Evolutionary conservation across 1,140 invertebrate species (phyloP).

Genomic region (Anagrus nilaparvatae): DNA sequence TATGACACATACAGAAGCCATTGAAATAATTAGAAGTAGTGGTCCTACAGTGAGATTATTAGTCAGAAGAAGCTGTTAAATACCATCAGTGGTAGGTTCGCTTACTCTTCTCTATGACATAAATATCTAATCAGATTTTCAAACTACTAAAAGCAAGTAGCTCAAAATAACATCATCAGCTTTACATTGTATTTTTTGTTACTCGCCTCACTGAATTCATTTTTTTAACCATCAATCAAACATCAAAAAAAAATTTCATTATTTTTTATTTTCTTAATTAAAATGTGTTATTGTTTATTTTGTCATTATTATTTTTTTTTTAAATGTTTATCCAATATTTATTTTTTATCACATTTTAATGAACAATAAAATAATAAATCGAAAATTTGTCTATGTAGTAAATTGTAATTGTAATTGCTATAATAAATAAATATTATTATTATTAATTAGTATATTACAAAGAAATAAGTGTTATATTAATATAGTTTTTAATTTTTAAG

Average conservation of each 20-base stretch:
- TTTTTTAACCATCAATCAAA: too few species aligned
- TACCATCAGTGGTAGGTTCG: conserved; percentile 41
- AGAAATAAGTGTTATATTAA: too few species aligned
- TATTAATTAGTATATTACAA: too few species aligned
- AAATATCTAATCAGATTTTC: conserved; percentile 35
- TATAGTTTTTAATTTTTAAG: too few species aligned
- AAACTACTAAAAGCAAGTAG: conserved; percentile 19
- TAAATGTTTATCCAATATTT: too few species aligned
- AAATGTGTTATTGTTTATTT: neutral
- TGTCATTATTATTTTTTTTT: neutral
- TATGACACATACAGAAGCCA: conserved; percentile 74
- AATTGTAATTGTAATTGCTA: too few species aligned
- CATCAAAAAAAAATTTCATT: conserved; percentile 4
- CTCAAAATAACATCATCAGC: conserved; percentile 22
- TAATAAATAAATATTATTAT: too few species aligned
- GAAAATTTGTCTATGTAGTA: too few species aligned
- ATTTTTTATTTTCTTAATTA: conserved; percentile 4
- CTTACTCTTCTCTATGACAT: conserved; percentile 40
- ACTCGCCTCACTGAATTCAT: too few species aligned
- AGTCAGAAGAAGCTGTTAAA: conserved; percentile 51
- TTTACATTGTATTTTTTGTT: neutral
- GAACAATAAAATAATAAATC: too few species aligned
- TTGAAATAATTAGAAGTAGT: conserved; percentile 66
- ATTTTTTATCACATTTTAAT: too few species aligned
- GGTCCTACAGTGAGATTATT: conserved; percentile 57